A percentile compares a stretch with the other conserved stretches of the same genome.
Evolutionary conservation across 2,113 vertebrate genomes (phyloP).

Genomic region (Phainopepla nitens): DNA sequence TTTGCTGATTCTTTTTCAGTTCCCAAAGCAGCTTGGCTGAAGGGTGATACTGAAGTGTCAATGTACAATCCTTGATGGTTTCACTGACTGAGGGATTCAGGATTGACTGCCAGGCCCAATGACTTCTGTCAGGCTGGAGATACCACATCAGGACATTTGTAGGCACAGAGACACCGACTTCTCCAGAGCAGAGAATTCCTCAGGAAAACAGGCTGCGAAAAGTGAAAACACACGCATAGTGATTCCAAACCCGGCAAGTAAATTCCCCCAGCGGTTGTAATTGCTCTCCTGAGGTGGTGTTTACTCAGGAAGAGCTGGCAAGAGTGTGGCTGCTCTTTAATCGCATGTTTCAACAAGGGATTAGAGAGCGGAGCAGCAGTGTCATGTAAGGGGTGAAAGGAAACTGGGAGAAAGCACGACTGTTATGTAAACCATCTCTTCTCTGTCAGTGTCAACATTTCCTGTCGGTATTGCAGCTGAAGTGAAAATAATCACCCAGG

Average conservation of each 20-base stretch:
- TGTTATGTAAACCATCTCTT: not conserved
- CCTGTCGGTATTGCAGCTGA: not conserved
- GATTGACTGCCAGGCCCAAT: not conserved
- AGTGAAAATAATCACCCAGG: not conserved
- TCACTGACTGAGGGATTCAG: not conserved
- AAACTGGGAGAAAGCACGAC: not conserved
- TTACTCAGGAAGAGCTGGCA: not conserved
- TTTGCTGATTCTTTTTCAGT: not conserved
- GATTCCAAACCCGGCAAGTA: not conserved
- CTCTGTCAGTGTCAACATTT: not conserved
- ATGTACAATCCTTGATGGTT: not conserved
- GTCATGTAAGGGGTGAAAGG: not conserved
- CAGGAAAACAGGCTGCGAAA: not conserved
- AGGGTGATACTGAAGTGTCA: not conserved
- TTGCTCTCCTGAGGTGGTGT: not conserved
- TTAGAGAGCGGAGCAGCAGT: constrained; percentile 5
- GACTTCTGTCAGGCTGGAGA: not conserved
- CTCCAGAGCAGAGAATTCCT: not conserved
- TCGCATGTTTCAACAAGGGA: not conserved
- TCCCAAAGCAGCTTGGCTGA: not conserved
- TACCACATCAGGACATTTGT: not conserved
- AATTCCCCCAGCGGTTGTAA: not conserved
- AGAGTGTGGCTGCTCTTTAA: not conserved
- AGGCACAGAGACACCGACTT: not conserved
- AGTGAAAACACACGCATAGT: not conserved